These are phyloP conservation scores for Cryptocephalus primarius DNA, from an alignment of 2,888 invertebrate species.

Conservation along the genomic window DNA sequence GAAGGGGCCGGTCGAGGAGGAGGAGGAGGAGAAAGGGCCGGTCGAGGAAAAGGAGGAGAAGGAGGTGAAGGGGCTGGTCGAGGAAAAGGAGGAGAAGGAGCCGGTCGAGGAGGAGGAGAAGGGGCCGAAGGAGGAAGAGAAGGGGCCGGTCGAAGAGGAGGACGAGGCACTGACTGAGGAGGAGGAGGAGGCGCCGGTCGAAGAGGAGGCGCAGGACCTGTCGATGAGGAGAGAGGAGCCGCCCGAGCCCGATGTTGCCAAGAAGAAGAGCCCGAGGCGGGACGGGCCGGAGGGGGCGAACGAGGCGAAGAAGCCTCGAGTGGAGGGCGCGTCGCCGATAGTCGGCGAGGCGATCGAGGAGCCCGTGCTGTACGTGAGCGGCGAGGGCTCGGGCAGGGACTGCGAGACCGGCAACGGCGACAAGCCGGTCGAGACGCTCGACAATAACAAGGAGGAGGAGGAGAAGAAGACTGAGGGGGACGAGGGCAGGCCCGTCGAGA, in stretches of 20 bases:
- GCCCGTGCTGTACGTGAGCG: constrained; percentile 55
- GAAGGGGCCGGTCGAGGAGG: constrained; percentile 10
- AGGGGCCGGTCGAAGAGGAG: constrained; percentile 10
- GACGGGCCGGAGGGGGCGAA: constrained; percentile 60
- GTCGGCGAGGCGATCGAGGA: constrained; percentile 66
- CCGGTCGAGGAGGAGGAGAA: neutral
- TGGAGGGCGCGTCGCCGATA: constrained; percentile 13
- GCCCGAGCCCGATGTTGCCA: neutral
- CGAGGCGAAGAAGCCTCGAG: constrained; percentile 6
- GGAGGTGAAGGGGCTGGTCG: neutral
- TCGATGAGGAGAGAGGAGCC: constrained; percentile 22
- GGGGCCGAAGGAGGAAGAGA: constrained; percentile 5
- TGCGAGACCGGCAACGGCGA: constrained; percentile 62
- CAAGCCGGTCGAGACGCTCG: constrained; percentile 4
- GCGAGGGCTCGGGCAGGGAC: constrained; percentile 60
- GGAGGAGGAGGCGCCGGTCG: neutral
- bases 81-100: neutral
- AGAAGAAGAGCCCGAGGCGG: constrained; percentile 58
- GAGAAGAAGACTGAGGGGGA: constrained; percentile 14
- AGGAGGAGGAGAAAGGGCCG: neutral
- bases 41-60: neutral
- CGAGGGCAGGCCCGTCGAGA: constrained; percentile 1
- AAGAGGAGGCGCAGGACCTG: constrained; percentile 9
- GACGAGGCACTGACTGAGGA: neutral
- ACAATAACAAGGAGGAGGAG: constrained; percentile 14